Percentiles rank a stretch among this genome's conserved stretches.
Evolutionary conservation across 2,113 vertebrate species (phyloP).

Genomic region (Antigone vipio): DNA sequence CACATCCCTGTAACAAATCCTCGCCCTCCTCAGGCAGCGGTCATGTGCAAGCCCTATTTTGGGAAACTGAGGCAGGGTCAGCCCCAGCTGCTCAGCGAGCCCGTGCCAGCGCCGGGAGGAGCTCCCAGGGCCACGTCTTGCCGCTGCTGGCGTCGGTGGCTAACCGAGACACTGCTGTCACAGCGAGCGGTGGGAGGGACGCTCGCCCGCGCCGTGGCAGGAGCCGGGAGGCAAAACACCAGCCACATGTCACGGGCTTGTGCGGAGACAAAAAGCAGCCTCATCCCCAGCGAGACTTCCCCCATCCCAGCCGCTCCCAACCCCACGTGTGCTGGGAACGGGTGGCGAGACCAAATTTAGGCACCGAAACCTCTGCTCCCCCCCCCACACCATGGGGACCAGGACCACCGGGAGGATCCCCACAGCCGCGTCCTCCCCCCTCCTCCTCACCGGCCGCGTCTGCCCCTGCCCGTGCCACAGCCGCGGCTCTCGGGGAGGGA

Average conservation of each 20-base stretch:
- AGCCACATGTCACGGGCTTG: neutral
- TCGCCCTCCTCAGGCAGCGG: neutral
- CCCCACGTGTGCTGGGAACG: fast-evolving
- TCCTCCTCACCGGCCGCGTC: neutral
- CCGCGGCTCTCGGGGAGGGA: neutral
- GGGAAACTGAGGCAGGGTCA: slow-evolving; percentile 59
- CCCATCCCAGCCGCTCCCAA: neutral
- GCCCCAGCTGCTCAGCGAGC: neutral
- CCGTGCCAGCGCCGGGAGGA: neutral
- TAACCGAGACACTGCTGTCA: neutral
- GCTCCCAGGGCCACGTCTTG: fast-evolving
- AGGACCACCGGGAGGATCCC: neutral
- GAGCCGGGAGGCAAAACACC: neutral
- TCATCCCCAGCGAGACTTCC: neutral
- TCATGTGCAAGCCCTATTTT: slow-evolving; percentile 40
- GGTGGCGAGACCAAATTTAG: neutral
- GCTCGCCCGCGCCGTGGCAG: neutral
- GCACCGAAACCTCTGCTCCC: neutral
- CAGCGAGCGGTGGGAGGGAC: neutral
- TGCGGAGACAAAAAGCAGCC: neutral
- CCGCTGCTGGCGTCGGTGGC: fast-evolving
- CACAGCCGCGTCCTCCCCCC: fast-evolving
- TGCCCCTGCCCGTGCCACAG: neutral
- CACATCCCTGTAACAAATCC: neutral
- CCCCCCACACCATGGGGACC: fast-evolving